These are phyloP conservation scores for Lanius ludovicianus DNA, from an alignment of 2,113 vertebrate genomes.

Conservation along the genomic window DNA sequence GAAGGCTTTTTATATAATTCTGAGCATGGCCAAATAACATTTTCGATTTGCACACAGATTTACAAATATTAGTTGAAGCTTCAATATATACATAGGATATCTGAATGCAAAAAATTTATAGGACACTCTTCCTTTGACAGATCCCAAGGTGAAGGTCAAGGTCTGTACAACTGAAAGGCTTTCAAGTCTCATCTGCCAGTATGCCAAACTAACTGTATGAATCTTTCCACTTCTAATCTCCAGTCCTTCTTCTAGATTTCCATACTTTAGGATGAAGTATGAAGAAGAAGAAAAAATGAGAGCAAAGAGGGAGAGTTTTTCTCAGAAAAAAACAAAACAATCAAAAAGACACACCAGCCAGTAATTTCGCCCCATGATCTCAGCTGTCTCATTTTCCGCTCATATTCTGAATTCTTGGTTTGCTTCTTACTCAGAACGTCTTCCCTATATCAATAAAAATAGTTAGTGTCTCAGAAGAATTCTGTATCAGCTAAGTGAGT, in stretches of 20 bases:
- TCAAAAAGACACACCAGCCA: background rate
- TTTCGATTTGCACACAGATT: background rate
- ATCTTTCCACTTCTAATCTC: background rate
- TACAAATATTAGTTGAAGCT: background rate
- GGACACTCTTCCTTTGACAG: background rate
- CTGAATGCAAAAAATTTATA: background rate
- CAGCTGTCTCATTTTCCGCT: background rate
- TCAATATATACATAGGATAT: background rate
- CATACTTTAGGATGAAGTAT: background rate
- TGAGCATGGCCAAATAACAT: background rate
- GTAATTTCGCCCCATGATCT: background rate
- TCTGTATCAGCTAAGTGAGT: background rate
- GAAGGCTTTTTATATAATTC: background rate
- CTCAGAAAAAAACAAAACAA: background rate
- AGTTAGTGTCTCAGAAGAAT: background rate
- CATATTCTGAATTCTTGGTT: background rate
- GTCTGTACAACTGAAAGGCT: background rate
- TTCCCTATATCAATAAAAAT: background rate
- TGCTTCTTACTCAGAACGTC: background rate
- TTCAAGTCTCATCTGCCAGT: background rate
- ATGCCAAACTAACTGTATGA: background rate
- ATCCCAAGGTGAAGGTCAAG: background rate
- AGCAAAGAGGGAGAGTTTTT: background rate
- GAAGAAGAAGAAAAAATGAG: background rate
- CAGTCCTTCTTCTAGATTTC: background rate